A percentile compares a stretch with the other conserved stretches of the same genome.
phyloP scores from a whole-genome alignment of 2,888 invertebrate species.

The Ceriagrion tenellum region DNA sequence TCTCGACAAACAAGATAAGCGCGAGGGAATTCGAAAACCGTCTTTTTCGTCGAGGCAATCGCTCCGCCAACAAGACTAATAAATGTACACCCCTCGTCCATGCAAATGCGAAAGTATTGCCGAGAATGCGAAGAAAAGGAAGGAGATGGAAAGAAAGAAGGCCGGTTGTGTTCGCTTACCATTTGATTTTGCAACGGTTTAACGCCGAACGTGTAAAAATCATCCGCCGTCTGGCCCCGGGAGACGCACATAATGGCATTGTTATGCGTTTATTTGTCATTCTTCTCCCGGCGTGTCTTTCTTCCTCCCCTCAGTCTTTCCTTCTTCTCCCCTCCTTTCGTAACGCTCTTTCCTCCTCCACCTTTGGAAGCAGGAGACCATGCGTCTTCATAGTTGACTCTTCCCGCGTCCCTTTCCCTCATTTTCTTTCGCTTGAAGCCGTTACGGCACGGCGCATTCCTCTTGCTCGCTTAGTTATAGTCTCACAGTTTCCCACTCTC shows the following conservation, averaged over 20 bases:
- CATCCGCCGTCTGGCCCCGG: neutral
- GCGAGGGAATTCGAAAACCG: neutral
- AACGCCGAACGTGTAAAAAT: neutral
- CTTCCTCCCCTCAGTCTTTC: neutral
- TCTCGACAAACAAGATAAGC: conserved; percentile 1
- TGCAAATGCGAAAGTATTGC: neutral
- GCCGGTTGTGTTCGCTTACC: neutral
- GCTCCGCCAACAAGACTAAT: neutral
- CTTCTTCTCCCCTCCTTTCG: neutral
- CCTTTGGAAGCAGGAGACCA: neutral
- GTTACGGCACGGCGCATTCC: neutral
- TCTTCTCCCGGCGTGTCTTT: neutral
- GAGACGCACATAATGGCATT: neutral
- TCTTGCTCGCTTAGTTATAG: conserved; percentile 24
- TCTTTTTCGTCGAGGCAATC: neutral
- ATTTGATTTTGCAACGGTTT: neutral
- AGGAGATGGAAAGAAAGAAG: too few species aligned
- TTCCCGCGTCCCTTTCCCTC: neutral
- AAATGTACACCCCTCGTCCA: neutral
- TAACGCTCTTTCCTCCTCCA: neutral
- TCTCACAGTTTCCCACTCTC: neutral
- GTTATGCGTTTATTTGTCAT: conserved; percentile 14
- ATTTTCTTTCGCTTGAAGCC: conserved; percentile 25
- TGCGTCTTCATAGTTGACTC: conserved; percentile 1
- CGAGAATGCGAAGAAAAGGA: neutral